These are phyloP conservation scores for Miltochrista miniata DNA, from an alignment of 2,888 invertebrate species.

Conservation along the genomic window DNA sequence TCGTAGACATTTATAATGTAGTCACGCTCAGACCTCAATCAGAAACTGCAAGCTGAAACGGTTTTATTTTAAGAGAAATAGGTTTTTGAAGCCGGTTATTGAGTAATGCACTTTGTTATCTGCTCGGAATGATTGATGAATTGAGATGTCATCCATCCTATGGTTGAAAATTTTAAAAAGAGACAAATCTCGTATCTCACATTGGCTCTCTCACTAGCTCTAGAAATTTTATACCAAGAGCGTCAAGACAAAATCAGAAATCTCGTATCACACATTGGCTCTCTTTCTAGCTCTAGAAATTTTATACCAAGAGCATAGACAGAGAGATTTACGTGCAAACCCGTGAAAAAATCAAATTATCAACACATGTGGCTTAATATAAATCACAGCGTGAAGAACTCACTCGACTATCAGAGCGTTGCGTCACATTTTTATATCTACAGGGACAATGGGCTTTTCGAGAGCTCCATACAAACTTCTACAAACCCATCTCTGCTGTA, in stretches of 20 bases:
- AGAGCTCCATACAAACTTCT: slow-evolving; percentile 47
- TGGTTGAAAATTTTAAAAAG: no score
- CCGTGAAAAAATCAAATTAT: slow-evolving; percentile 34
- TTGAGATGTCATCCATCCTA: no score
- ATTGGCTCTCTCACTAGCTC: not conserved
- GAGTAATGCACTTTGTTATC: not conserved
- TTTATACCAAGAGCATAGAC: not conserved
- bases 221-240: not conserved
- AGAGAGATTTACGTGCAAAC: not conserved
- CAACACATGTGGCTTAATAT: slow-evolving; percentile 42
- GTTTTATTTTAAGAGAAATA: no score
- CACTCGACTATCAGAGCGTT: slow-evolving; percentile 50
- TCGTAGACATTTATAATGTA: no score
- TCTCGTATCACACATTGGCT: no score
- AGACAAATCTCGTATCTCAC: no score
- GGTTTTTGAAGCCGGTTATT: no score
- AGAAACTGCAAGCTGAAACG: no score
- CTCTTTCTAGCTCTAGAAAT: not conserved
- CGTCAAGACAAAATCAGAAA: not conserved
- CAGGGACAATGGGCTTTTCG: slow-evolving; percentile 64
- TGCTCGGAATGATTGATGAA: no score
- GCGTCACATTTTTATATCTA: slow-evolving; percentile 61
- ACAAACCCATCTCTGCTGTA: slow-evolving; percentile 2
- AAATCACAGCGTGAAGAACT: slow-evolving; percentile 58
- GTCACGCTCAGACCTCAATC: no score